Base-by-base conservation (phyloP, 2,888 invertebrate species). In the Leptinotarsa rubiginosa region DNA sequence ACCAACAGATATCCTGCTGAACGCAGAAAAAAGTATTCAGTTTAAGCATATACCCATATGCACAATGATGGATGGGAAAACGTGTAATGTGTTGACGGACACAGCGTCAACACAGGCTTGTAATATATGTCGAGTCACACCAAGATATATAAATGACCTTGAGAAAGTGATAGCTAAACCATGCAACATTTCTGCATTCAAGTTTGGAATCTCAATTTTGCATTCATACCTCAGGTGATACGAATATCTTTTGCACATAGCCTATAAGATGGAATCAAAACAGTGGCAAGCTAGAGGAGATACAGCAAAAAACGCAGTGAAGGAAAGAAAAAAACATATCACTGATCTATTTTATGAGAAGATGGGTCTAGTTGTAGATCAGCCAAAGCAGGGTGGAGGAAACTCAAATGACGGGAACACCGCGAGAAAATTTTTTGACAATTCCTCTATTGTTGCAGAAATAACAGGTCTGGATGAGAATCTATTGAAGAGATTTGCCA, bases 381-480 rank as follows among this genome's bases (percentile, higher is more conserved):
- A 75, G 68, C 78, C 79, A 78, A 72, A 77, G 15, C 47, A 77
- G 68, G 78, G 79, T 41, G 75, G 74, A 18, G 80, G 78, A 10
- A 78, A 78, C 54, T 47, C 62, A 13, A 79, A 77, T 69, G 78
- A 80, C 56, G 78, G 78, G 3, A 80, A 79, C 64, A 80, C 77
- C 1, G 77, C 80, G 72, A 67, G 31, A 15, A 47, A 47, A 47
- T 79, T 78, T 75, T 76, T 79, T 72, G 59, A 18, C 15, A 64
- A 77, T 22, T 70, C 72, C 22, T 59, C 22, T 4, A 68, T 52
- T n/a, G 56, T 69, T 56, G 65, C 69, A 15, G 25, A 47, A 69
- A 75, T 72, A 69, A 69, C 72, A 69, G 72, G 72, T 20, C 52
- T 65, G 18, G 66, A 69, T 62, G 31, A 65, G 64, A 69, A 69